Evolutionary conservation across 2,888 invertebrate genomes (phyloP), one percentile per base, ranked within the genome.

Genomic region (Phanerotoma sp.): DNA sequence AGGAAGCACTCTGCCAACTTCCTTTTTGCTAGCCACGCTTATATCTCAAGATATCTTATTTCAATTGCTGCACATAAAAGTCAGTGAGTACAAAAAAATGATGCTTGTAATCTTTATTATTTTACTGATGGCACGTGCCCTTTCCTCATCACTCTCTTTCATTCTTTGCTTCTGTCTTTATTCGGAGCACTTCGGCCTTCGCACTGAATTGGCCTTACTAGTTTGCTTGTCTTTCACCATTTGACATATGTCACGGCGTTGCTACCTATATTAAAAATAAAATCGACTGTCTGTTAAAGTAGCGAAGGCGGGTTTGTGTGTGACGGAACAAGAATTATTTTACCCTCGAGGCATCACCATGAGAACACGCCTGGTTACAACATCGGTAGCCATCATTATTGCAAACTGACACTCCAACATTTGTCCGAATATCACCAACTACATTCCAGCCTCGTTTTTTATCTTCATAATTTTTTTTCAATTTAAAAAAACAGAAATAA

Each of bases 381-480:
- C 35, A 47, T 47, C 15, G 22, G 25, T 47, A 46, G 46, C 35
- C 21, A 47, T 35, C 33, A 47, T 22, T 47, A 47, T 46, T 46
- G 45, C 30, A 10, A 20, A 20, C 3, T 38, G 16, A 15, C 18
- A 11, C 5, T 38, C 18, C 20, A 38, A 38, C 9, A 11, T 20
- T 38, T 18, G 18, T 18, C 38, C 38, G 18, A 38, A 38, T 38
- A 11, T 18, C 11, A 25, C 3, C 9, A 25, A 9, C 38, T 9
- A 16, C 18, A 20, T 11, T 18, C 38, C 18, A 20, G 20, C 16
- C 18, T 11, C 9, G 6, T 18, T 18, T 18, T 38, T 38, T 38
- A 35, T 7, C 13, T 11, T 35, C n/a, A n/a, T 35, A 15, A n/a
- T 13, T 35, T 35, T 35, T 35, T 35, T 15, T 35, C 3, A 15